phyloP scores from a whole-genome alignment of 2,888 invertebrate genomes.

The Neuroscelio doddi region DNA sequence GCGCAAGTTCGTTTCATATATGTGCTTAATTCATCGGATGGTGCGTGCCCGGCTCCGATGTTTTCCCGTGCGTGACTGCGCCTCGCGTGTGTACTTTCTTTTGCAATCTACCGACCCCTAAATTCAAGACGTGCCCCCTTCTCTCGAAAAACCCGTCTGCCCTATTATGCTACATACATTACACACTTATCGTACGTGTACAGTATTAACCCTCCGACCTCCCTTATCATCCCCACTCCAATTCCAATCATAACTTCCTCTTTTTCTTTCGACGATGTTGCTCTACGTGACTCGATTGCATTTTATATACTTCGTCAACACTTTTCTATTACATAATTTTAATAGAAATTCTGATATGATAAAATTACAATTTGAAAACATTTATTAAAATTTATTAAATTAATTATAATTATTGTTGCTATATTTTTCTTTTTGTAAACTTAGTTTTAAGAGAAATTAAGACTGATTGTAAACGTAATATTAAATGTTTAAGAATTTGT shows the following conservation, averaged over 20 bases:
- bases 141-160: constrained; percentile 41
- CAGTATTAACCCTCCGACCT: constrained; percentile 52
- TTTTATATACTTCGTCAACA: constrained; percentile 32
- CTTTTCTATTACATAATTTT: too few species aligned
- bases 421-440: too few species aligned
- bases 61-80: constrained; percentile 49
- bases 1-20: constrained; percentile 44
- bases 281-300: constrained; percentile 43
- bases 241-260: constrained; percentile 34
- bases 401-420: too few species aligned
- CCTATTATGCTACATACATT: constrained; percentile 49
- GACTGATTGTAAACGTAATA: too few species aligned
- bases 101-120: constrained; percentile 15
- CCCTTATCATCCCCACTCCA: constrained; percentile 28
- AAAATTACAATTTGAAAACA: too few species aligned
- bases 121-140: constrained; percentile 49
- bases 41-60: constrained; percentile 31
- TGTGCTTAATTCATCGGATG: constrained; percentile 33
- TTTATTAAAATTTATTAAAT: too few species aligned
- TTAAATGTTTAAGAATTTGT: too few species aligned
- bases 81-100: constrained; percentile 49
- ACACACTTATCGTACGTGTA: constrained; percentile 60
- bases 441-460: too few species aligned
- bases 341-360: too few species aligned
- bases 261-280: constrained; percentile 31